A percentile compares a stretch with the other conserved stretches of the same genome.
Conservation (phyloP, 2,888 invertebrate genomes). For the Abrostola triplasia region DNA sequence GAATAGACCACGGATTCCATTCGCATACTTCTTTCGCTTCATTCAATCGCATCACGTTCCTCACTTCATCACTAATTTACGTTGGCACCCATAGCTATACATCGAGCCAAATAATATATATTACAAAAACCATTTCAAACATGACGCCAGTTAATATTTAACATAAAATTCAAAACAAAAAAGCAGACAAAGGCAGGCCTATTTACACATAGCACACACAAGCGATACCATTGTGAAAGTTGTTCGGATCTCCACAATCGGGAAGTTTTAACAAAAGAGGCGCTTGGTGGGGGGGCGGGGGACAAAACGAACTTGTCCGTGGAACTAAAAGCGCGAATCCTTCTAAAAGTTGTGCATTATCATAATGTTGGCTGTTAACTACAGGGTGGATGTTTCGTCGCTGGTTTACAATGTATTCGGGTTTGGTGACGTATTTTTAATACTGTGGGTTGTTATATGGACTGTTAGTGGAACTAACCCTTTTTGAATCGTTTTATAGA, state of each 20-base stretch:
- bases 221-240: conserved; percentile 53
- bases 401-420: not conserved
- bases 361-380: conserved; percentile 65
- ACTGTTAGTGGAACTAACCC: not conserved
- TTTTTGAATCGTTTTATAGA: too few species aligned
- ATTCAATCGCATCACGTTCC: too few species aligned
- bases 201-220: conserved; percentile 49
- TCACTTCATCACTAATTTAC: too few species aligned
- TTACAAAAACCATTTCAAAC: too few species aligned
- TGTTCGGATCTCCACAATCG: conserved; percentile 58
- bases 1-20: too few species aligned
- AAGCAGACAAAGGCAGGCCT: conserved; percentile 30
- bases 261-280: conserved; percentile 68
- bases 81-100: too few species aligned
- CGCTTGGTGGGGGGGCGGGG: conserved; percentile 48
- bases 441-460: not conserved
- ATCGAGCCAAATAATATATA: too few species aligned
- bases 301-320: conserved; percentile 58
- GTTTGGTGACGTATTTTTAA: not conserved
- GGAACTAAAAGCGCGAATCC: conserved; percentile 69
- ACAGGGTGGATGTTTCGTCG: conserved; percentile 41
- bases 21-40: too few species aligned
- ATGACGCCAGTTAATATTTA: too few species aligned
- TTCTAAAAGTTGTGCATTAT: conserved; percentile 71
- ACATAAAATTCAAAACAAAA: conserved; percentile 28